A percentile compares a stretch with the other conserved stretches of the same genome.
phyloP scores from a whole-genome alignment of 1,140 invertebrate genomes.

The Cotesia typhae region DNA sequence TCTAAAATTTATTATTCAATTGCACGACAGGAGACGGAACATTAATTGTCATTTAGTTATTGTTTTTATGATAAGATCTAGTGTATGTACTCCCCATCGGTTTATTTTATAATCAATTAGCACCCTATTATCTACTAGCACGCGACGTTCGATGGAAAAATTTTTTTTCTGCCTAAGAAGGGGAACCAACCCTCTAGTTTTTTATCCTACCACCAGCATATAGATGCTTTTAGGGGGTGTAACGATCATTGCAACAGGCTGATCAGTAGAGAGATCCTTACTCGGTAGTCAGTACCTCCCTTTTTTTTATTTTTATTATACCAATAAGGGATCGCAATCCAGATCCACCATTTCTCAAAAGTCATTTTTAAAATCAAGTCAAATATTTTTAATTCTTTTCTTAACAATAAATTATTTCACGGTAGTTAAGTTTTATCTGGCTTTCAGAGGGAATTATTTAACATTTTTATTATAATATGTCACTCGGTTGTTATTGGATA shows the following conservation, averaged over 20 bases:
- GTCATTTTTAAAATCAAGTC: no score
- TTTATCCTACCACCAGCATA: conserved; percentile 44
- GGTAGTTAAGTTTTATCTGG: no score
- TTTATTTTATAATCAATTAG: conserved; percentile 65
- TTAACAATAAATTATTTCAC: background rate
- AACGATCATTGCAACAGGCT: conserved; percentile 59
- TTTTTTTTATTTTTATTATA: conserved; percentile 16
- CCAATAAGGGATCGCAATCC: no score
- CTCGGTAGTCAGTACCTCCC: conserved; percentile 17
- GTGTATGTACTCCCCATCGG: conserved; percentile 36
- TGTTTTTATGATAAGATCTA: conserved; percentile 41
- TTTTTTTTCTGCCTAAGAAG: conserved; percentile 26
- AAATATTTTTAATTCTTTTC: no score
- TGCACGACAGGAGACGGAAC: background rate
- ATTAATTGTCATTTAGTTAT: conserved; percentile 16
- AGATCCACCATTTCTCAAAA: background rate
- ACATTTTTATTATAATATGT: no score
- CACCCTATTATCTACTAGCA: conserved; percentile 59
- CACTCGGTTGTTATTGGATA: no score
- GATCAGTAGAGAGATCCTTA: conserved; percentile 59
- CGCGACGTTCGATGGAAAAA: conserved; percentile 31
- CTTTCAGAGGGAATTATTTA: no score
- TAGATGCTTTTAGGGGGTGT: conserved; percentile 37
- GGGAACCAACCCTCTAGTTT: conserved; percentile 60
- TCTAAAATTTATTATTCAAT: background rate